A percentile compares a stretch with the other conserved stretches of the same genome.
These are phyloP conservation scores for Pseudochirops corinnae DNA, from an alignment of 2,797 vertebrate species.

Conservation along the genomic window DNA sequence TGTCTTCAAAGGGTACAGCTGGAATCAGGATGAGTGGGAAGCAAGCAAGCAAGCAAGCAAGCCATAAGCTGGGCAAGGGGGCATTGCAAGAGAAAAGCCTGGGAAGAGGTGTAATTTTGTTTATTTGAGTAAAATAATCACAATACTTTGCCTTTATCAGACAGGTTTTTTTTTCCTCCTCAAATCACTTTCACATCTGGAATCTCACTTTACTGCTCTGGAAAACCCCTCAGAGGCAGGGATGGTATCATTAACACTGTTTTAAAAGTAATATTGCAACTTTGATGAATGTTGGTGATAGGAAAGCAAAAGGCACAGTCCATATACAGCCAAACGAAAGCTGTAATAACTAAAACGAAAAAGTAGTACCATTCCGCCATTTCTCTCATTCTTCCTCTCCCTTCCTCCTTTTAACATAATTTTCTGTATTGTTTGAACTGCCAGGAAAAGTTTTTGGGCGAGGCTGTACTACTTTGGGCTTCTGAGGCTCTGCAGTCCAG, in stretches of 20 bases:
- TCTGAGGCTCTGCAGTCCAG: conserved; percentile 18
- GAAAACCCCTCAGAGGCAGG: not conserved
- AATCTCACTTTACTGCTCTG: not conserved
- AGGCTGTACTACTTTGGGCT: conserved; percentile 51
- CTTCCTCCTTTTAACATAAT: not conserved
- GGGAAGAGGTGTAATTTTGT: conserved; percentile 22
- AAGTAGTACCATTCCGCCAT: conserved; percentile 25
- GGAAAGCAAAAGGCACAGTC: not conserved
- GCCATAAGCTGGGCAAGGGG: not conserved
- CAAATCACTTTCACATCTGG: not conserved
- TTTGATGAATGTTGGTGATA: not conserved
- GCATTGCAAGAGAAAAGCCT: not conserved
- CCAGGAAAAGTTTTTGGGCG: not conserved
- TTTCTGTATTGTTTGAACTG: conserved; percentile 39
- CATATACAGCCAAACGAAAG: not conserved
- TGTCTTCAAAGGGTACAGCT: conserved; percentile 8
- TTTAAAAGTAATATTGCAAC: not conserved
- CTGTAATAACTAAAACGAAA: not conserved
- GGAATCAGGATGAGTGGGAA: not conserved
- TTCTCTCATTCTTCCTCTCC: not conserved
- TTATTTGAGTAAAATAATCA: not conserved
- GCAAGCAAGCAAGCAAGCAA: not conserved
- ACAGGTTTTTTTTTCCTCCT: too few relatives aligned
- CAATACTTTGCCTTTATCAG: conserved; percentile 5
- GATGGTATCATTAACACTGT: not conserved